These are phyloP conservation scores for Lissocephala sabroskyi DNA, from an alignment of 2,888 invertebrate genomes.

Conservation along the genomic window DNA sequence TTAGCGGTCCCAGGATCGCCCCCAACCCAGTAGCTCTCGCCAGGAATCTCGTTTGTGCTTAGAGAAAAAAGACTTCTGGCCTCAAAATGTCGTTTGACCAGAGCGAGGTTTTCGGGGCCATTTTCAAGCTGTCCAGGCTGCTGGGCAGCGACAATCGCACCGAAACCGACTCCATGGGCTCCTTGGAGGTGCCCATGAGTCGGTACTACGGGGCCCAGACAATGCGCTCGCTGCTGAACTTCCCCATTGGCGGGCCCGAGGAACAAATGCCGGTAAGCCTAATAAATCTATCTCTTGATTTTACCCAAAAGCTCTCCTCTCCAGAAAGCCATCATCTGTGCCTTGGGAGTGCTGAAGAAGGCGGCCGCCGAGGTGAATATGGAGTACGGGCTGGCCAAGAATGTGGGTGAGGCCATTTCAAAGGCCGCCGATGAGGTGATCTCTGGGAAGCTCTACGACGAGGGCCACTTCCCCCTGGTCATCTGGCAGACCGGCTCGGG, in stretches of 20 bases:
- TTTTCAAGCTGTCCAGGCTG: slow-evolving; percentile 44
- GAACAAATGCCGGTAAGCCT: slow-evolving; percentile 96
- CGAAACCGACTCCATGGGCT: slow-evolving; percentile 93
- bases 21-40: no score
- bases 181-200: slow-evolving; percentile 89
- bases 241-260: slow-evolving; percentile 91
- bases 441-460: slow-evolving; percentile 86
- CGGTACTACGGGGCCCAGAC: slow-evolving; percentile 97
- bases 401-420: slow-evolving; percentile 88
- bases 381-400: slow-evolving; percentile 88
- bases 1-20: no score
- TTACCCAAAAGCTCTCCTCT: no score
- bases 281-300: no score
- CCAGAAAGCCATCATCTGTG: slow-evolving; percentile 89
- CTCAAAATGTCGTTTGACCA: slow-evolving; percentile 50
- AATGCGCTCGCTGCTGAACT: slow-evolving; percentile 91
- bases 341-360: slow-evolving; percentile 95
- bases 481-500: slow-evolving; percentile 99
- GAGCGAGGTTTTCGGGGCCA: slow-evolving; percentile 36
- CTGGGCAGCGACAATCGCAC: slow-evolving; percentile 36
- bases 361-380: slow-evolving; percentile 95
- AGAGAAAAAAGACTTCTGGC: no score
- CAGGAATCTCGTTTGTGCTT: no score
- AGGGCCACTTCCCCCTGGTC: slow-evolving; percentile 92
- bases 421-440: slow-evolving; percentile 94